Conservation (phyloP, 2,113 vertebrate genomes). For the Ptilonorhynchus violaceus region DNA sequence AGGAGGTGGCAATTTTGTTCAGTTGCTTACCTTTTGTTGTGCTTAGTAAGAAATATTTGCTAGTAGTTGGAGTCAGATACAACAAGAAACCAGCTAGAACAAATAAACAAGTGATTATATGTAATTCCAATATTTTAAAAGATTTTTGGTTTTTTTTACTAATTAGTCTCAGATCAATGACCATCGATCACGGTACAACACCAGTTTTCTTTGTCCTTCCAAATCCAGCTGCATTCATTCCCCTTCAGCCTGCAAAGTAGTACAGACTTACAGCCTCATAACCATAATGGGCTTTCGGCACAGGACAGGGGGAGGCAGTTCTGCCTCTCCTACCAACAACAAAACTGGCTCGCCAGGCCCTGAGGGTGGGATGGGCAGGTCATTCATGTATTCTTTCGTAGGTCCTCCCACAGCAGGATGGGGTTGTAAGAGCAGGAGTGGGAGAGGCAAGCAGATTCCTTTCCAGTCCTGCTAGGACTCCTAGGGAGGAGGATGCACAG, state of each 20-base stretch:
- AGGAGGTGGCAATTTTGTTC: neutral
- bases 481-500: neutral
- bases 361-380: neutral
- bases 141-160: conserved; percentile 28
- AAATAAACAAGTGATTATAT: conserved; percentile 53
- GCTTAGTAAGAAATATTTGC: neutral
- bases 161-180: conserved; percentile 61
- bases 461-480: neutral
- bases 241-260: conserved; percentile 15
- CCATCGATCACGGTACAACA: conserved; percentile 56
- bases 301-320: neutral
- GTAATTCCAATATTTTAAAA: conserved; percentile 55
- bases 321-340: neutral
- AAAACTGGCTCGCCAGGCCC: neutral
- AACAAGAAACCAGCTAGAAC: neutral
- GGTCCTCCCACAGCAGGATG: neutral
- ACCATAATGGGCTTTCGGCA: neutral
- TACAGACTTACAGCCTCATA: neutral
- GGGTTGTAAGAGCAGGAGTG: neutral
- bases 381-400: neutral
- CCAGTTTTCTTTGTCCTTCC: conserved; percentile 69
- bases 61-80: neutral
- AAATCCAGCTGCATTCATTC: conserved; percentile 65
- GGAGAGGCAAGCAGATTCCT: neutral
- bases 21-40: neutral